Conservation (phyloP, 2,113 vertebrate species). For the Psephotus haematonotus region DNA sequence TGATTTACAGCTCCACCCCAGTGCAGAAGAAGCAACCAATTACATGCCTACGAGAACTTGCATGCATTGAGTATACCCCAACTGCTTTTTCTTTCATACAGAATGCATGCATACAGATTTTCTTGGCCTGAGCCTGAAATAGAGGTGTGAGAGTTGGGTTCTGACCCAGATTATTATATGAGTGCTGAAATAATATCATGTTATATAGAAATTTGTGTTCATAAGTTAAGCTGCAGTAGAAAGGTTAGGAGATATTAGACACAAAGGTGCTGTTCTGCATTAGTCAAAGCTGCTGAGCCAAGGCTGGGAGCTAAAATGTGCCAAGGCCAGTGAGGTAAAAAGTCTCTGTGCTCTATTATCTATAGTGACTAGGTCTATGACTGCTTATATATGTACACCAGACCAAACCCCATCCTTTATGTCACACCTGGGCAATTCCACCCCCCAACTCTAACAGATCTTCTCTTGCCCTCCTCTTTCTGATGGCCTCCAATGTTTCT, state of each 20-base stretch:
- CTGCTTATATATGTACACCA: background rate
- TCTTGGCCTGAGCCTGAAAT: background rate
- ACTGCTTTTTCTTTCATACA: background rate
- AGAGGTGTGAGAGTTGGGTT: background rate
- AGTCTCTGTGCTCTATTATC: fast-evolving
- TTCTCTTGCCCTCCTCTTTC: background rate
- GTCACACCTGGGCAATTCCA: background rate
- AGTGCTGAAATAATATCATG: background rate
- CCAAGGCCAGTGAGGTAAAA: background rate
- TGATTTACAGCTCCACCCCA: slow-evolving; percentile 37
- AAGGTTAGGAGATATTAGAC: background rate
- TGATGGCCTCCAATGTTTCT: background rate
- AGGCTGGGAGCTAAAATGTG: background rate
- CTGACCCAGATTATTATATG: background rate
- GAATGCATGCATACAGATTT: background rate
- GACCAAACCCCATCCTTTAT: background rate
- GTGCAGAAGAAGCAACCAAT: background rate
- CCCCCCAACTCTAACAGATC: background rate
- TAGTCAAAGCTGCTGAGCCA: background rate
- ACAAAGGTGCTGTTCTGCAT: background rate
- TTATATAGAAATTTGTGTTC: background rate
- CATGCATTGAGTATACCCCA: background rate
- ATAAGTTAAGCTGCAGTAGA: background rate
- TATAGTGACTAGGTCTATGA: background rate
- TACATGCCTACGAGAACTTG: background rate